phyloP scores from a whole-genome alignment of 1,140 invertebrate genomes.

The Apocrypta bakeri region DNA sequence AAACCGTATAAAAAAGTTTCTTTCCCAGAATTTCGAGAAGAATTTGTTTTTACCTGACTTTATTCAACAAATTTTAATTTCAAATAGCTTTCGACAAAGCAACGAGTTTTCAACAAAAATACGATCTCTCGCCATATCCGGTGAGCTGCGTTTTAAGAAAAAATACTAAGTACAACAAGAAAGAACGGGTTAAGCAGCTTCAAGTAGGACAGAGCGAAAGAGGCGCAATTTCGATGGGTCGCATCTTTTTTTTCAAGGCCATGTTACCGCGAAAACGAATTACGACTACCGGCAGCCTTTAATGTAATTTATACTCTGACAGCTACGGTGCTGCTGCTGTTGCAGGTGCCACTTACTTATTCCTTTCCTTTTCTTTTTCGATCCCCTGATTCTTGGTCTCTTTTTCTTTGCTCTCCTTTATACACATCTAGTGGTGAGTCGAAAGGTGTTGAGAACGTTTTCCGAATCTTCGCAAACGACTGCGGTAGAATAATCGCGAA shows the following conservation, averaged over 20 bases:
- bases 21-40: not conserved
- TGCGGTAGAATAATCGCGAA: not conserved
- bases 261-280: constrained; percentile 61
- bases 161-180: not conserved
- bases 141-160: not conserved
- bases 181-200: not conserved
- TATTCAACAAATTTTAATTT: not conserved
- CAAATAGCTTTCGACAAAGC: not conserved
- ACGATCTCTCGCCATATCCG: not conserved
- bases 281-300: constrained; percentile 52
- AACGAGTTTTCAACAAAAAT: not conserved
- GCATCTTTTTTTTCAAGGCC: constrained; percentile 27
- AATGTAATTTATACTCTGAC: constrained; percentile 57
- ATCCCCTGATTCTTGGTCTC: not conserved
- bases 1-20: not conserved
- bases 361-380: not conserved
- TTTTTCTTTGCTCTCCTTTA: not conserved
- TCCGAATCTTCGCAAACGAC: not conserved
- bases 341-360: constrained; percentile 1
- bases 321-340: constrained; percentile 16
- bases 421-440: not conserved
- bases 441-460: not conserved
- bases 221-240: not conserved
- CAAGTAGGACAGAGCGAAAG: too few relatives aligned
- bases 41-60: not conserved